Conservation (phyloP, 2,888 invertebrate species). For the Acanthoscelides obtectus region DNA sequence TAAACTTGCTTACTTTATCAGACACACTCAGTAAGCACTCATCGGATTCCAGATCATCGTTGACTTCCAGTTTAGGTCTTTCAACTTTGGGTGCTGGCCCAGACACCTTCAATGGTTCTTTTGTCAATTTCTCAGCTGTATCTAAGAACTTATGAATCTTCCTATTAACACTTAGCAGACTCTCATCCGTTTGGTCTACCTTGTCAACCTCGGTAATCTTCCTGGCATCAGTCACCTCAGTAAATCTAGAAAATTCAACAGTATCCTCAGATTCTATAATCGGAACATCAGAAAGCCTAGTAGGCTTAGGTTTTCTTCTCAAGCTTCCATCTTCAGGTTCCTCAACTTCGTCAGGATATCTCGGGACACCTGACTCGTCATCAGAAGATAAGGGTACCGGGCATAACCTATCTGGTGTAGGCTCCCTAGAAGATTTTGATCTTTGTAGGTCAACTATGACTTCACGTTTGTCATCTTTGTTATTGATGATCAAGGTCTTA, state of each 20-base stretch:
- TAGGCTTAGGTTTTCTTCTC: conserved; percentile 40
- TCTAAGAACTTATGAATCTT: conserved; percentile 48
- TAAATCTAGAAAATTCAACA: conserved; percentile 48
- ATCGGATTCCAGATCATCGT: conserved; percentile 55
- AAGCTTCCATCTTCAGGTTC: conserved; percentile 67
- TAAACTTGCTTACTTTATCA: conserved; percentile 66
- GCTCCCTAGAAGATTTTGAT: conserved; percentile 71
- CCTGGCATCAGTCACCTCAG: conserved; percentile 32
- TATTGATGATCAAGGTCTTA: conserved; percentile 48
- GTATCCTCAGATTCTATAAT: conserved; percentile 59
- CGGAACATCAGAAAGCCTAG: conserved; percentile 49
- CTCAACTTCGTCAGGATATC: conserved; percentile 69
- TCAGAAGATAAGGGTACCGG: conserved; percentile 60
- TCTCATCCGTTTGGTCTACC: conserved; percentile 50
- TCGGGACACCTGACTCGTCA: conserved; percentile 53
- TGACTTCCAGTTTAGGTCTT: conserved; percentile 52
- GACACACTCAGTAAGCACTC: conserved; percentile 64
- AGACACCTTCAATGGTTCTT: conserved; percentile 31
- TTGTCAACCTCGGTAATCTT: conserved; percentile 40
- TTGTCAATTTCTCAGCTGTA: conserved; percentile 44
- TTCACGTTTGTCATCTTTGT: conserved; percentile 51
- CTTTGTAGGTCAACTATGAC: conserved; percentile 65
- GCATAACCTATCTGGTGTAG: conserved; percentile 67
- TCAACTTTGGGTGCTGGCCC: conserved; percentile 42
- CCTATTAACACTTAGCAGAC: conserved; percentile 54